Base-by-base conservation (phyloP, 2,113 vertebrate species). In the Ammodytes dubius region DNA sequence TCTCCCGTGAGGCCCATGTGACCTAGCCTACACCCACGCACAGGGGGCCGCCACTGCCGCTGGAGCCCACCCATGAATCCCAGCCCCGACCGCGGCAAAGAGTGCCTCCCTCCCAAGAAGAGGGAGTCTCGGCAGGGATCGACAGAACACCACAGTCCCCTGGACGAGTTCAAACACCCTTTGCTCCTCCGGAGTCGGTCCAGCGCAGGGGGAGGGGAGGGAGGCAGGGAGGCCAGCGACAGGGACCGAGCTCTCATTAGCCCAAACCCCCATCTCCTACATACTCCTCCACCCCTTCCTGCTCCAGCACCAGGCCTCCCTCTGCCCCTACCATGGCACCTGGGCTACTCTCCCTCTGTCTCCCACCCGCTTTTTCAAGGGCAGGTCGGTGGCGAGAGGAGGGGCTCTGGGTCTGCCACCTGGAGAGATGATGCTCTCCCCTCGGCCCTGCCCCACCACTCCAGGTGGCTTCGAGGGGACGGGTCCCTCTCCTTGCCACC, bases 71-170 rank as follows among this genome's bases (percentile, higher is more conserved):
- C 93, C 94, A 96, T 96, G 95, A 95, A 95, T 95, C 94, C 94
- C 90, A 94, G 92, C 91, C 95, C 93, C 63, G 95, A 95, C 71
- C 95, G 94, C 65, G 87, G 94, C 91, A 94, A 95, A 95, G 95
- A 95, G 92, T 94, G 94, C 92, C 95, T 96, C 88, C 95, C 95
- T 89, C 95, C 95, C 1, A 95, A 96, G 88, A 96, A 96, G 90
- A 94, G 95, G 92, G 95, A 96, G 86, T 92, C 94, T 88, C 93
- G 94, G 43, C 94, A 95, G 91, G 93, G 93, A 72, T 95, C 91
- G 12, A 57, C 75, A 0, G 94, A 95, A 46, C 92, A 88, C 74
- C 88, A 87, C 19, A 70, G 88, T 57, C 84, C 87, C 3, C 84
- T 92, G 81, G 95, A 95, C 63, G 93, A 95, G 74, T 96, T 96